Evolutionary conservation across 2,888 invertebrate species (phyloP).

Genomic region (Augochlorella aurata): DNA sequence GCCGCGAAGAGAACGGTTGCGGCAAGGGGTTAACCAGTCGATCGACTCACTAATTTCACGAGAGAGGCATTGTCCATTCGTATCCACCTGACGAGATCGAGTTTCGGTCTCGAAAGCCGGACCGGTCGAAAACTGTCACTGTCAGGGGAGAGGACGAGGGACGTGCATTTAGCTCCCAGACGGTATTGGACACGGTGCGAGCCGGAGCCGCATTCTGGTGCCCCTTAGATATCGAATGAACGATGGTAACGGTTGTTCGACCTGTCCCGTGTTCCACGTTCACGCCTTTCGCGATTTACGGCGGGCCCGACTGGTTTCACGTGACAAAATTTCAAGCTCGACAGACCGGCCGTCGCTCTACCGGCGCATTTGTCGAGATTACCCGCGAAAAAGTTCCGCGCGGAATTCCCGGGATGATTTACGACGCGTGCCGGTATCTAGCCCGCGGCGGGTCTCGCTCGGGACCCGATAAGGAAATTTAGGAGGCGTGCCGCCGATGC

Average conservation of each 20-base stretch:
- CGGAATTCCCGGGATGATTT: constrained; percentile 5
- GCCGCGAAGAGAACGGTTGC: no score
- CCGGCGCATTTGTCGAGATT: neutral
- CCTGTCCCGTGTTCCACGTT: constrained; percentile 46
- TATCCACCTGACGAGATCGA: constrained; percentile 40
- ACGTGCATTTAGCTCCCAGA: constrained; percentile 22
- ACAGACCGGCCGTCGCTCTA: neutral
- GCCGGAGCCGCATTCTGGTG: constrained; percentile 14
- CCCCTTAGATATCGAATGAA: constrained; percentile 55
- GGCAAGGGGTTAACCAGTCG: neutral
- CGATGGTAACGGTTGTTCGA: constrained; percentile 53
- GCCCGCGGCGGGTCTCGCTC: constrained; percentile 22
- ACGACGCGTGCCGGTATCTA: neutral
- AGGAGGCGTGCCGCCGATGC: constrained; percentile 31
- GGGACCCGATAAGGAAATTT: constrained; percentile 45
- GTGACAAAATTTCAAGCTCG: constrained; percentile 58
- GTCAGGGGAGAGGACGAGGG: neutral
- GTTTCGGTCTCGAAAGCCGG: neutral
- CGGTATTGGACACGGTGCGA: constrained; percentile 18
- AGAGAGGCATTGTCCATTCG: neutral
- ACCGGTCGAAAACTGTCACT: constrained; percentile 2
- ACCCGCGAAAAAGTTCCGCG: constrained; percentile 3
- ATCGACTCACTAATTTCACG: neutral
- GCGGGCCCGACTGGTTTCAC: constrained; percentile 56
- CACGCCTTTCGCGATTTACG: constrained; percentile 64